Evolutionary conservation across 2,888 invertebrate genomes (phyloP), one percentile per base, ranked within the genome.

Genomic region (Drosophila flavopinicola): DNA sequence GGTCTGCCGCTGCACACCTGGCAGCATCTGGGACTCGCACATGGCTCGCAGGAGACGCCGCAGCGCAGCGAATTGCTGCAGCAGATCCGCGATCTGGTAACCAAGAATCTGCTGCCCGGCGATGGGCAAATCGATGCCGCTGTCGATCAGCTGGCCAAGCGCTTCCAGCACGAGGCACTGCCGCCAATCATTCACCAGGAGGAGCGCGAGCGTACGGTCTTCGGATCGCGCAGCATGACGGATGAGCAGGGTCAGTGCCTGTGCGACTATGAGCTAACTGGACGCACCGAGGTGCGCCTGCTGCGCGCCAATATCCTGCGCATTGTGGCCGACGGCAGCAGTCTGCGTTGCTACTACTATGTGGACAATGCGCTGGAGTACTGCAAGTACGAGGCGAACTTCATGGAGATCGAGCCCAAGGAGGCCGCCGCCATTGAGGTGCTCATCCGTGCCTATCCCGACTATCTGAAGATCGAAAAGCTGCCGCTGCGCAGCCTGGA

Each of bases 281-380:
- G 94, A 86, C 92, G 94, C 90, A 92, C 93, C 65, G 85, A 92
- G 91, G 90, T 95, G 0, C 93, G 94, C 47, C 87, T 95, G 7
- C 82, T 94, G 37, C 91, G 94, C 23, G 92, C 92, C 25, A 92
- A 93, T 76, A 91, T 93, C 20, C 42, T 93, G 25, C 91, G 94
- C 66, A 91, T 97, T 82, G 93, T 96, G 0, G 90, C 92, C 17
- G 95, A 96, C 0, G 68, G 60, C 1, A 6, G 6, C 17, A 80
- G 78, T 0, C 91, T 94, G 15, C 93, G 93, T 44, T 85, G 98
- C 27, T 98, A 97, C 91, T 96, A 96, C 90, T 94, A 94, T 70
- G 92, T 94, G 37, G 97, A 98, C 87, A 99, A 99, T 91, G 95
- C 96, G 0, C 93, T 95, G 68, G 94, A 96, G 78, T 98, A 97